Conservation (phyloP, 2,888 invertebrate species). For the Agrotis exclamationis region DNA sequence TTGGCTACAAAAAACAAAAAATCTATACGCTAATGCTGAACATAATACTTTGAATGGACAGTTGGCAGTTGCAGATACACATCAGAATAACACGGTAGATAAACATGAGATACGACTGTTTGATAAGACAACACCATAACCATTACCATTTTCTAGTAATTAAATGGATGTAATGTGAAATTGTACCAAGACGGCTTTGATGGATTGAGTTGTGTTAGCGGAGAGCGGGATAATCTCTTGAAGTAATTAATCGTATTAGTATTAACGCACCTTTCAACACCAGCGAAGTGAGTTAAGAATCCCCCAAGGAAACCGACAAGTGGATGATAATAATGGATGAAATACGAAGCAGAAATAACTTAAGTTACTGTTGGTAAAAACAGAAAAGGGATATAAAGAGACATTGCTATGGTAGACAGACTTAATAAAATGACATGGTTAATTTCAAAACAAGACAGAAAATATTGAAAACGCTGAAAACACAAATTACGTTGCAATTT, state of each 20-base stretch:
- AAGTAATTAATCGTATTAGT: constrained; percentile 32
- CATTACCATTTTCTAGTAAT: constrained; percentile 59
- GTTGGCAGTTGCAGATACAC: constrained; percentile 51
- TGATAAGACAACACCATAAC: constrained; percentile 59
- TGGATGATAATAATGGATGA: neutral
- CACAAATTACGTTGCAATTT: neutral
- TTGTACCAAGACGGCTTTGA: constrained; percentile 46
- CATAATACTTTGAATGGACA: constrained; percentile 26
- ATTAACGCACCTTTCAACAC: constrained; percentile 34
- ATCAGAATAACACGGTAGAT: constrained; percentile 62
- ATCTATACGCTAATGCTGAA: constrained; percentile 11
- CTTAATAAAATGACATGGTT: too few species aligned
- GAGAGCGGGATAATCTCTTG: constrained; percentile 42
- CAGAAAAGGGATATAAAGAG: too few species aligned
- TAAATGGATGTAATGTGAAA: constrained; percentile 48
- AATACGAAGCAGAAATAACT: neutral
- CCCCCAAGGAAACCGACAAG: neutral
- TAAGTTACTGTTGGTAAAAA: too few species aligned
- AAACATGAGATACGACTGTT: constrained; percentile 55
- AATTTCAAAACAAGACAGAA: neutral
- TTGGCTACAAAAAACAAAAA: constrained; percentile 30
- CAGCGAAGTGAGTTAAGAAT: constrained; percentile 19
- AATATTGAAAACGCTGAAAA: neutral
- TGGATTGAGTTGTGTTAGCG: constrained; percentile 26
- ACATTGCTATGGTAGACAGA: too few species aligned